These are phyloP conservation scores for Oscheius sp. DNA, from an alignment of 2,888 invertebrate genomes.

Conservation along the genomic window DNA sequence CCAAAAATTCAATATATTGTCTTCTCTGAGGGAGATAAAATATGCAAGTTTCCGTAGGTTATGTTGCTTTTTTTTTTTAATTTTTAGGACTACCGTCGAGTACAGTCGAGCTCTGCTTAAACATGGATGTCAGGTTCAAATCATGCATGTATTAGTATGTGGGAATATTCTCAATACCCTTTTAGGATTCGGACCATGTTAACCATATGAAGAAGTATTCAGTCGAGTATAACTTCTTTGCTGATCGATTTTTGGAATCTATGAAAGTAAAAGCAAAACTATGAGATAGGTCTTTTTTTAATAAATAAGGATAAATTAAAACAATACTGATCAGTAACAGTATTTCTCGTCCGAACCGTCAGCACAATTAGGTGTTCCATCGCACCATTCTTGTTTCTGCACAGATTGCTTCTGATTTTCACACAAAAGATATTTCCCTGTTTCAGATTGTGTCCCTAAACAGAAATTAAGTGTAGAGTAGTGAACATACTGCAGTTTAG, in stretches of 20 bases:
- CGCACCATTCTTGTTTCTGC: conserved; percentile 65
- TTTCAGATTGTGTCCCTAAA: conserved; percentile 20
- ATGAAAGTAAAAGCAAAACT: conserved; percentile 1
- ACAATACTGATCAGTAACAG: conserved; percentile 45
- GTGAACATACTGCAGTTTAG: conserved; percentile 61
- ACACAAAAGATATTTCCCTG: conserved; percentile 62
- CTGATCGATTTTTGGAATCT: conserved; percentile 8
- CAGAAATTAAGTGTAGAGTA: background rate
- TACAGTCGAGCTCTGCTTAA: background rate
- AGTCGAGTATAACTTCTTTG: conserved; percentile 3
- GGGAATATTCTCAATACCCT: background rate
- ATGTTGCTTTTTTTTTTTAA: background rate
- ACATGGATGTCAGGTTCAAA: background rate
- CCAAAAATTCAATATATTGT: conserved; percentile 3
- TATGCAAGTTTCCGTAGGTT: background rate
- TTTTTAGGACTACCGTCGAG: background rate
- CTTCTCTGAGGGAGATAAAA: background rate
- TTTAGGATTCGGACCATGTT: conserved; percentile 1
- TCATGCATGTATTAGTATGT: conserved; percentile 5
- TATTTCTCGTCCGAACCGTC: conserved; percentile 68
- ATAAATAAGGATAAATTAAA: conserved; percentile 2
- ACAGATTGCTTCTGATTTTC: conserved; percentile 69
- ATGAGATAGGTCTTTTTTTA: conserved; percentile 1
- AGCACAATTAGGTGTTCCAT: conserved; percentile 63
- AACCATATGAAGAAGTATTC: background rate